A percentile compares a stretch with the other conserved stretches of the same genome.
phyloP scores from a whole-genome alignment of 2,888 invertebrate genomes.

The Cheilosia variabilis region DNA sequence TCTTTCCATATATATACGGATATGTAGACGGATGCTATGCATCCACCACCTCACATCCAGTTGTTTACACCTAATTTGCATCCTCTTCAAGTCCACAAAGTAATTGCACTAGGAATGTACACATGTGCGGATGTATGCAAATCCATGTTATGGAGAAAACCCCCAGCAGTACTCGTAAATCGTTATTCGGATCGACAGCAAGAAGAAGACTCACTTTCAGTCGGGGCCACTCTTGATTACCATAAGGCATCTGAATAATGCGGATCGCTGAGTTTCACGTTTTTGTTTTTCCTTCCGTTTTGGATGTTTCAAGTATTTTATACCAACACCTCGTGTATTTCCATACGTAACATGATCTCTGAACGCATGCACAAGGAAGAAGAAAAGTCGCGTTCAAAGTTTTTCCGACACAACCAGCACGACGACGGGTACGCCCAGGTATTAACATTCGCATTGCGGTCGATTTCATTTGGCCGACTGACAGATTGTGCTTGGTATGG shows the following conservation, averaged over 20 bases:
- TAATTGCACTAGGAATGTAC: constrained; percentile 24
- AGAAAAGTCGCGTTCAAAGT: constrained; percentile 30
- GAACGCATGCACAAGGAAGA: constrained; percentile 36
- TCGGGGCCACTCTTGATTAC: constrained; percentile 39
- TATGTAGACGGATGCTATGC: constrained; percentile 27
- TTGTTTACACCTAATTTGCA: constrained; percentile 52
- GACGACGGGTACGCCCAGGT: constrained; percentile 53
- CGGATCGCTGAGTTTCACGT: constrained; percentile 38
- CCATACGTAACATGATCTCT: constrained; percentile 47
- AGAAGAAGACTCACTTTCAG: constrained; percentile 65
- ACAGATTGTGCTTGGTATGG: constrained; percentile 44
- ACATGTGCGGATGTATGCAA: constrained; percentile 24
- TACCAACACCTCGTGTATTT: not conserved
- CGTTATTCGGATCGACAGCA: constrained; percentile 44
- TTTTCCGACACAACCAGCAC: constrained; percentile 43
- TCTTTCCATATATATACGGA: no score
- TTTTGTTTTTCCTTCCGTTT: constrained; percentile 54
- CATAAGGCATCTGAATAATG: constrained; percentile 58
- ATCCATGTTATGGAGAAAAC: constrained; percentile 32
- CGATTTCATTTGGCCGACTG: constrained; percentile 70
- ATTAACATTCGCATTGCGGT: constrained; percentile 66
- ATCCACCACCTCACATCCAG: constrained; percentile 15
- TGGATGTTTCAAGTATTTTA: constrained; percentile 7
- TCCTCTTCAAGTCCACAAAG: constrained; percentile 44
- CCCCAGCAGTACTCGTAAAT: constrained; percentile 15